These are phyloP conservation scores for Tapera naevia DNA, from an alignment of 2,797 vertebrate genomes.

Conservation along the genomic window DNA sequence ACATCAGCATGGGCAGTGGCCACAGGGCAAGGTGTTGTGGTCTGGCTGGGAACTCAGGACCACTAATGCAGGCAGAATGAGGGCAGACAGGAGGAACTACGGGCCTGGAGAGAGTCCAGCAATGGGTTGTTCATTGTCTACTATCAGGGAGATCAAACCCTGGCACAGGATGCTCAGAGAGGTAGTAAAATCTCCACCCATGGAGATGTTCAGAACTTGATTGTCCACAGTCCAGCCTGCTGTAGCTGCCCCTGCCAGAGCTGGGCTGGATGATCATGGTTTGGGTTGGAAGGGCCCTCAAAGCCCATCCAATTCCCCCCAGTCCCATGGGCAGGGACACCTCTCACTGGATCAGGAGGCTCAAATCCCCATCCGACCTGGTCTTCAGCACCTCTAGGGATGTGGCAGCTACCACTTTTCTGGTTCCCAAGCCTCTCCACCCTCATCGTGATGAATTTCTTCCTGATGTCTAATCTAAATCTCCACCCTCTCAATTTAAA, in stretches of 20 bases:
- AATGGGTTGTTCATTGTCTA: neutral
- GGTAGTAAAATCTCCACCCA: fast-evolving
- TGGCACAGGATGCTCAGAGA: neutral
- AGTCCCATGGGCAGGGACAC: no score
- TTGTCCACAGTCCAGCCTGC: neutral
- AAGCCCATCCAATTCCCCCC: no score
- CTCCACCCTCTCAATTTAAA: no score
- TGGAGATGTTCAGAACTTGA: fast-evolving
- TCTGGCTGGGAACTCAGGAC: neutral
- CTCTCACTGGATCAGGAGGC: no score
- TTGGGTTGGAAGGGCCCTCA: no score
- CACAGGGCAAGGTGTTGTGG: neutral
- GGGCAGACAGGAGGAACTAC: neutral
- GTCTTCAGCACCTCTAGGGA: no score
- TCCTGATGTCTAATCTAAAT: no score
- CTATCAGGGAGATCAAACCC: neutral
- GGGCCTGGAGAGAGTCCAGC: neutral
- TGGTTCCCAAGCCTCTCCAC: no score
- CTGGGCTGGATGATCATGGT: neutral
- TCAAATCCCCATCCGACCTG: no score
- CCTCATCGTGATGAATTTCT: no score
- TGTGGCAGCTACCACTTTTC: no score
- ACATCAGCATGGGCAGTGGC: neutral
- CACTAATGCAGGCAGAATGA: neutral
- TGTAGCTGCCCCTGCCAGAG: neutral